Conservation (phyloP, 2,797 vertebrate species). For the Merluccius polli region DNA sequence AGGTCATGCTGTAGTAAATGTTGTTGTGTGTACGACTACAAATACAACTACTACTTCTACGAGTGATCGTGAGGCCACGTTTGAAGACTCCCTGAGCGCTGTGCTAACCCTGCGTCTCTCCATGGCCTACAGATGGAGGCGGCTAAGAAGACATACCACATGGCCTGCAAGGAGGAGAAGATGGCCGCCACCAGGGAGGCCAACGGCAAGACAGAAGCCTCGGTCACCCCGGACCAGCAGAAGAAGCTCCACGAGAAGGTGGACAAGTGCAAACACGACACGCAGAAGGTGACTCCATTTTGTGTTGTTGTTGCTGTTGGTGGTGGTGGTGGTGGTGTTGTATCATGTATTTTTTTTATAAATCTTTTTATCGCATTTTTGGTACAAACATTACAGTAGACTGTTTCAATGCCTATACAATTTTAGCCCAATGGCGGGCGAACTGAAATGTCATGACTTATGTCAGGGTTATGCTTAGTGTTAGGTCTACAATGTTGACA, state of each 20-base stretch:
- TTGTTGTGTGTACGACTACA: too few species aligned
- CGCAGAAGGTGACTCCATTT: conserved; percentile 81
- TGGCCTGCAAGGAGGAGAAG: conserved; percentile 97
- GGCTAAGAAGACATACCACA: conserved; percentile 91
- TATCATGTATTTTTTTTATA: background rate
- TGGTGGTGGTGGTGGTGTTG: background rate
- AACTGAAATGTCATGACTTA: background rate
- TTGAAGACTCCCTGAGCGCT: background rate
- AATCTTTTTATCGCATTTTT: background rate
- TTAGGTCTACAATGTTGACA: background rate
- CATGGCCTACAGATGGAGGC: conserved; percentile 82
- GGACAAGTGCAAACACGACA: conserved; percentile 93
- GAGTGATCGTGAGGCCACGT: too few species aligned
- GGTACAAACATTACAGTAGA: background rate
- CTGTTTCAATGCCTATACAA: background rate
- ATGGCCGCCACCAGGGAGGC: conserved; percentile 87
- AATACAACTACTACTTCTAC: background rate
- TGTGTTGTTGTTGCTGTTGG: background rate
- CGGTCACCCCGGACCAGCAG: conserved; percentile 90
- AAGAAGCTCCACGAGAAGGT: conserved; percentile 98
- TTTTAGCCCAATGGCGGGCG: too few species aligned
- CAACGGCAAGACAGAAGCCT: conserved; percentile 90
- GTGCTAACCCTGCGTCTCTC: background rate
- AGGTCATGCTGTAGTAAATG: background rate
- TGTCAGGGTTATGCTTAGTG: background rate